These are phyloP conservation scores for Tetrapedia diversipes DNA, from an alignment of 2,888 invertebrate species.

Conservation along the genomic window DNA sequence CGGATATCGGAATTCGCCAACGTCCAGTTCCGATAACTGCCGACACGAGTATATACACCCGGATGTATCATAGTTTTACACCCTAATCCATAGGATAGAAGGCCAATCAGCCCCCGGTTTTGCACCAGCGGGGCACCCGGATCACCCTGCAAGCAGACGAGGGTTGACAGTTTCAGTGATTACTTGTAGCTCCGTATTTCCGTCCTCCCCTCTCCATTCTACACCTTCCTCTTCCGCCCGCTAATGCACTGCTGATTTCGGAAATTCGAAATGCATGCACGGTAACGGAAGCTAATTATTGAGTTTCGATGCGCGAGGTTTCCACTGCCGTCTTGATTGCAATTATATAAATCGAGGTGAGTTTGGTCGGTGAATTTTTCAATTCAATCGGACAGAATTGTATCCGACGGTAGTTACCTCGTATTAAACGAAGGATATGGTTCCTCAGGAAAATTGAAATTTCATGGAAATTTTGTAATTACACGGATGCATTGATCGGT, in stretches of 20 bases:
- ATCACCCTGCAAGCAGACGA: conserved; percentile 83
- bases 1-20: conserved; percentile 51
- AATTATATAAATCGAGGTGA: no score
- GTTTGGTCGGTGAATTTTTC: no score
- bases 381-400: no score
- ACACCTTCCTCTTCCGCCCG: no score
- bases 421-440: no score
- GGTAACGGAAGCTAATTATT: background rate
- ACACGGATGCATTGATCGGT: no score
- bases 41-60: conserved; percentile 85
- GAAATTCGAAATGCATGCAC: background rate
- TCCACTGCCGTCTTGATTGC: background rate
- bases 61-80: conserved; percentile 84
- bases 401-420: no score
- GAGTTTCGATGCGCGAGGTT: background rate
- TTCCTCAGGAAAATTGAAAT: no score
- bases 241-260: conserved; percentile 12
- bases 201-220: conserved; percentile 1
- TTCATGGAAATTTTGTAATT: no score
- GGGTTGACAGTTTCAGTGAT: conserved; percentile 54
- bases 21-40: conserved; percentile 66
- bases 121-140: conserved; percentile 86
- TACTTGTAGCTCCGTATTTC: conserved; percentile 16
- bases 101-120: conserved; percentile 83
- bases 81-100: conserved; percentile 86